Percentiles rank a stretch among this genome's conserved stretches.
Conservation (phyloP, 2,888 invertebrate species). For the Leptodirus hochenwartii region DNA sequence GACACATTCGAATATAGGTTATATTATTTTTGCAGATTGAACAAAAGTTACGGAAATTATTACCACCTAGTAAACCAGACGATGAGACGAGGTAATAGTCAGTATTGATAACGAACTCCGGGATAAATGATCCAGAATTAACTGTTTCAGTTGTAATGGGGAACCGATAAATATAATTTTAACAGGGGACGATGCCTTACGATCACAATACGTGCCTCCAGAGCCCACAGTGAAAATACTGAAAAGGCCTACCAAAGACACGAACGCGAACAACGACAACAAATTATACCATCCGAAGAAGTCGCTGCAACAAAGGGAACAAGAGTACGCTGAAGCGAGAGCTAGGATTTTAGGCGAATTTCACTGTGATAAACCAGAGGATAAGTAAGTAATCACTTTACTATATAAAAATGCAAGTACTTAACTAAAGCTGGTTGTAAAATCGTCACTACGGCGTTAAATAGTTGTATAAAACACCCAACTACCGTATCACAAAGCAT, state of each 20-base stretch:
- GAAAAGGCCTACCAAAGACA: constrained; percentile 42
- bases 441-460: too few species aligned
- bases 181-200: constrained; percentile 59
- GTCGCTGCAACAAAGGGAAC: constrained; percentile 75
- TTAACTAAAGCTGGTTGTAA: not conserved
- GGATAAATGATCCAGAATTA: constrained; percentile 4
- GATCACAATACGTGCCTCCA: constrained; percentile 61
- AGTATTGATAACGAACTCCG: too few species aligned
- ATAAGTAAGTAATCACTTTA: constrained; percentile 29
- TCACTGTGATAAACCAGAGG: constrained; percentile 48
- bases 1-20: constrained; percentile 10
- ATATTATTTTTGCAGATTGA: constrained; percentile 27
- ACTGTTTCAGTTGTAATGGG: constrained; percentile 23
- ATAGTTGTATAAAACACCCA: too few species aligned
- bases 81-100: too few species aligned
- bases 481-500: too few species aligned
- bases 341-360: constrained; percentile 79
- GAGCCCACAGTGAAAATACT: constrained; percentile 73
- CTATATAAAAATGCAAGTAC: not conserved
- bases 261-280: constrained; percentile 34
- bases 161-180: constrained; percentile 50
- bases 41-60: constrained; percentile 25
- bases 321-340: constrained; percentile 85
- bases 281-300: constrained; percentile 61
- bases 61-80: constrained; percentile 22